These are phyloP conservation scores for Empidonax traillii DNA, from an alignment of 2,113 vertebrate genomes.

Conservation along the genomic window DNA sequence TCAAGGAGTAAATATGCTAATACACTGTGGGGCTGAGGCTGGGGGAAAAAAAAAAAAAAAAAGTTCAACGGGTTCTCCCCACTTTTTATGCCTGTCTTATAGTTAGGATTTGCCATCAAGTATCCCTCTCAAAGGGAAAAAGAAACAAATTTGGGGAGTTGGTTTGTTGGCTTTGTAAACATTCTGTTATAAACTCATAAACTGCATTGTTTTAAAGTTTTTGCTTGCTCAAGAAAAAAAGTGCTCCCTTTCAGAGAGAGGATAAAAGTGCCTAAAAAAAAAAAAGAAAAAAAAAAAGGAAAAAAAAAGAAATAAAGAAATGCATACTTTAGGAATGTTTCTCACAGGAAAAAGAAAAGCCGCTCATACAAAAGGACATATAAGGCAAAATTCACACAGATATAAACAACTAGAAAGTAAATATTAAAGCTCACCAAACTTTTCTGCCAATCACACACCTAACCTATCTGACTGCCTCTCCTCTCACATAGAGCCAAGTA, in stretches of 20 bases:
- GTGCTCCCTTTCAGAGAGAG: background rate
- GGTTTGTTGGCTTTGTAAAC: background rate
- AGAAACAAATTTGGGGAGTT: background rate
- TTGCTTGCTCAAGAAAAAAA: background rate
- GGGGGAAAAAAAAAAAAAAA: rapidly evolving
- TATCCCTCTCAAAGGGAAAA: background rate
- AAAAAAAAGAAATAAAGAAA: background rate
- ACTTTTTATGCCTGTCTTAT: background rate
- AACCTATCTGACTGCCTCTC: background rate
- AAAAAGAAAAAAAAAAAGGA: background rate
- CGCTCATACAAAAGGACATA: background rate
- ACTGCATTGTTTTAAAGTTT: background rate
- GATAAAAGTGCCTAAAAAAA: background rate
- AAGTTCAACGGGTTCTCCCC: background rate
- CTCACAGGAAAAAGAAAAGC: background rate
- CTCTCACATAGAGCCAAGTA: background rate
- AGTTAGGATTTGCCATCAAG: background rate
- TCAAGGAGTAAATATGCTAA: background rate
- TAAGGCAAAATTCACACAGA: background rate
- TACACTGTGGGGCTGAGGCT: background rate
- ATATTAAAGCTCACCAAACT: background rate
- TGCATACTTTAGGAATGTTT: background rate
- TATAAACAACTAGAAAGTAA: background rate
- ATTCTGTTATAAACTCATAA: background rate
- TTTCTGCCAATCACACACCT: background rate